Evolutionary conservation across 2,797 vertebrate genomes (phyloP).

Genomic region (Etheostoma nigrum): DNA sequence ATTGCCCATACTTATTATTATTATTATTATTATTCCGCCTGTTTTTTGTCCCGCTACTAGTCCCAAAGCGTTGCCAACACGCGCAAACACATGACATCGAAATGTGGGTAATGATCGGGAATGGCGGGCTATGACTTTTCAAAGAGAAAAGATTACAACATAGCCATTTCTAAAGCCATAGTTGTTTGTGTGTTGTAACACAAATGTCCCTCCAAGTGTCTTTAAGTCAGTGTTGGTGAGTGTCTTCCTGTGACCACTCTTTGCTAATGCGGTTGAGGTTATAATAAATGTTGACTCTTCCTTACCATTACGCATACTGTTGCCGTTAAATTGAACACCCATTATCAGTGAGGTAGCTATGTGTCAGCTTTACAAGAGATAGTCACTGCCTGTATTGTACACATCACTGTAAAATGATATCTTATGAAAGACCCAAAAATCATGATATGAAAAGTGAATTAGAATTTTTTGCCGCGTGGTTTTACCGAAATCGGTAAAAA

Average conservation of each 20-base stretch:
- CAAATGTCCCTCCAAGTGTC: background rate
- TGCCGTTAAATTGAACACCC: background rate
- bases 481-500: too few species aligned
- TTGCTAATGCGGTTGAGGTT: background rate
- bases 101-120: too few species aligned
- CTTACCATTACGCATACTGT: background rate
- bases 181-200: background rate
- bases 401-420: background rate
- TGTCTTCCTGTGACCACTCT: background rate
- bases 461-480: too few species aligned
- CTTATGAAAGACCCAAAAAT: background rate
- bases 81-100: too few species aligned
- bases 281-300: background rate
- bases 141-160: background rate
- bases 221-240: background rate
- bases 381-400: background rate
- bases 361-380: background rate
- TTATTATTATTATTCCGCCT: too few species aligned
- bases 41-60: too few species aligned
- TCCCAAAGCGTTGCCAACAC: too few species aligned
- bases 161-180: background rate
- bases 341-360: background rate
- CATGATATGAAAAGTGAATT: background rate
- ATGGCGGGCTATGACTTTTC: too few species aligned
- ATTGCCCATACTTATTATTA: too few species aligned